These are phyloP conservation scores for Sardina pilchardus DNA, from an alignment of 2,113 vertebrate genomes.

Conservation along the genomic window DNA sequence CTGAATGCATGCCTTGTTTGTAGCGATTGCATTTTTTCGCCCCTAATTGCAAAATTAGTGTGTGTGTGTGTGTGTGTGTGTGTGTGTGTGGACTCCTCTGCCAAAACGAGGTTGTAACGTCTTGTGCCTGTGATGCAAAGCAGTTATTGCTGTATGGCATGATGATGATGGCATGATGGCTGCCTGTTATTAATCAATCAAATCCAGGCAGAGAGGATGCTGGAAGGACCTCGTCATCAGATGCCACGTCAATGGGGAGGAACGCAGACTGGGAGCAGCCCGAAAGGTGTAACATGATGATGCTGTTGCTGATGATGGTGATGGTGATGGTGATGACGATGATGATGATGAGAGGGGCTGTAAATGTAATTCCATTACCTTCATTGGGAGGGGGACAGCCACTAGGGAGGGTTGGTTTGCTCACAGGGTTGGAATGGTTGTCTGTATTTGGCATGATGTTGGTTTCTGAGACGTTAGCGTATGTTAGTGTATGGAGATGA, in stretches of 20 bases:
- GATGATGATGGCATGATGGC: background rate
- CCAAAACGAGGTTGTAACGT: background rate
- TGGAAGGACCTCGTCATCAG: background rate
- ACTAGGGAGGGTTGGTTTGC: background rate
- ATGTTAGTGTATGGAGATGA: background rate
- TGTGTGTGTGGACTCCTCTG: background rate
- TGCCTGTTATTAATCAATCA: background rate
- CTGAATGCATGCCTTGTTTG: conserved; percentile 10
- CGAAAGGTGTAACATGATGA: background rate
- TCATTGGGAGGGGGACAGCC: background rate
- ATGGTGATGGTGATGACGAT: background rate
- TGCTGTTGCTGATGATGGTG: background rate
- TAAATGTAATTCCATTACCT: conserved; percentile 6
- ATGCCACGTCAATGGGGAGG: background rate
- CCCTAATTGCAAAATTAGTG: background rate
- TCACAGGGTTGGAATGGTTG: background rate
- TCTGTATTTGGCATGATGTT: background rate
- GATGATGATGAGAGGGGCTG: background rate
- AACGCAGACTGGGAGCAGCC: background rate
- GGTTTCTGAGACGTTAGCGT: background rate
- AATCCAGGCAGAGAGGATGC: background rate
- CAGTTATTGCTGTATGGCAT: background rate
- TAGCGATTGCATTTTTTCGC: background rate
- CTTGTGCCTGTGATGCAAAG: background rate
- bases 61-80: background rate